Percentiles rank a stretch among this genome's conserved stretches.
phyloP scores from a whole-genome alignment of 2,797 vertebrate species.

The Alfaro cultratus region DNA sequence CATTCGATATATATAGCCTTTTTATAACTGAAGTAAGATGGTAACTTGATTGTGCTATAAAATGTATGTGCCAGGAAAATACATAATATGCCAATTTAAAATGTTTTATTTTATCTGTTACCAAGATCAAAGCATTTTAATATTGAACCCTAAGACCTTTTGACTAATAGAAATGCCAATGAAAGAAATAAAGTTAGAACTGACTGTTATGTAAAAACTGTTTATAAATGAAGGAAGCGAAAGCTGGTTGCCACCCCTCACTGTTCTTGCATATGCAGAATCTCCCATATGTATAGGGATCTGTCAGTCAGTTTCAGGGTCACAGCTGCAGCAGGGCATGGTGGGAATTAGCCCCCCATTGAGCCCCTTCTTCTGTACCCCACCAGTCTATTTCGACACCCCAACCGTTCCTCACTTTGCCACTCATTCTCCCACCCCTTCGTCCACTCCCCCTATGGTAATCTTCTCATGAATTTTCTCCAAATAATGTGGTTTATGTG shows the following conservation, averaged over 20 bases:
- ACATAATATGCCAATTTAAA: background rate
- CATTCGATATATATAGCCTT: no score
- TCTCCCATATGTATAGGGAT: slow-evolving; percentile 74
- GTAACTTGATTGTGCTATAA: no score
- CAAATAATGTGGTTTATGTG: slow-evolving; percentile 89
- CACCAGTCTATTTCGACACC: slow-evolving; percentile 75
- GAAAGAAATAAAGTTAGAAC: slow-evolving; percentile 46
- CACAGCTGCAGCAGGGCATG: slow-evolving; percentile 95
- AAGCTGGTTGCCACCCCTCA: slow-evolving; percentile 64
- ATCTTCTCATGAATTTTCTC: slow-evolving; percentile 90
- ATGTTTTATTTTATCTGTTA: background rate
- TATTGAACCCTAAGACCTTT: slow-evolving; percentile 12
- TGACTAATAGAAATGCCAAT: slow-evolving; percentile 4
- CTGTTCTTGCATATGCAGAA: slow-evolving; percentile 89
- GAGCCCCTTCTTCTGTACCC: slow-evolving; percentile 81
- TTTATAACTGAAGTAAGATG: no score
- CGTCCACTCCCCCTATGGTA: slow-evolving; percentile 81
- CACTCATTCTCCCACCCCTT: slow-evolving; percentile 67
- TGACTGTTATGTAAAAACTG: slow-evolving; percentile 45
- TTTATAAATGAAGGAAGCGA: slow-evolving; percentile 61
- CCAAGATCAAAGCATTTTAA: background rate
- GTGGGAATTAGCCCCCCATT: slow-evolving; percentile 96
- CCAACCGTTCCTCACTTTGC: slow-evolving; percentile 76
- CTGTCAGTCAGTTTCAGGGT: slow-evolving; percentile 92
- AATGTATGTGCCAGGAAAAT: background rate